Conservation (phyloP, 2,797 vertebrate genomes). For the Alfaro cultratus region DNA sequence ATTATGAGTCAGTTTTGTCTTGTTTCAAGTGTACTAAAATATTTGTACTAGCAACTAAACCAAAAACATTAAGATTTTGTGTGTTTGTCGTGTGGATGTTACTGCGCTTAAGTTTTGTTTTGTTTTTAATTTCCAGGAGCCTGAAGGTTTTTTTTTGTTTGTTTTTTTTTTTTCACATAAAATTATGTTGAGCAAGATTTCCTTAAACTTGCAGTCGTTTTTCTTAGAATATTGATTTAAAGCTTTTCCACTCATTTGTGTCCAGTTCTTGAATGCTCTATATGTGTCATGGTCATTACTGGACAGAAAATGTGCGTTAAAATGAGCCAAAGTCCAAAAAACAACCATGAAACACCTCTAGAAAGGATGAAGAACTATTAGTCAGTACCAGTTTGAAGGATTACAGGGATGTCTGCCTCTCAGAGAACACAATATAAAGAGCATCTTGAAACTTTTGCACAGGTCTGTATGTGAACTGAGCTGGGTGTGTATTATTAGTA, state of each 20-base stretch:
- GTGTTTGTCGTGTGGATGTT: no score
- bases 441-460: neutral
- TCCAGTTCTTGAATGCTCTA: neutral
- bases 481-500: constrained; percentile 48
- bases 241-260: neutral
- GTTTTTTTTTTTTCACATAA: neutral
- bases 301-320: neutral
- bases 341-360: neutral
- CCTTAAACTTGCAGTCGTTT: neutral
- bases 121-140: neutral
- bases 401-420: neutral
- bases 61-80: no score
- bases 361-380: neutral
- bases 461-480: constrained; percentile 26
- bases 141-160: neutral
- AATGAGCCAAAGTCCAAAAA: neutral
- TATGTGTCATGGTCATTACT: neutral
- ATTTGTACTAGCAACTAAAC: no score
- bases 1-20: no score
- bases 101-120: neutral
- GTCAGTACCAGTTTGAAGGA: neutral
- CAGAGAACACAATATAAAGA: neutral
- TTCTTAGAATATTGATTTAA: neutral
- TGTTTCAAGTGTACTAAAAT: no score
- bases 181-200: neutral